Evolutionary conservation across 2,113 vertebrate genomes (phyloP), one percentile per base, ranked within the genome.

Genomic region (Ceyx melanurus): DNA sequence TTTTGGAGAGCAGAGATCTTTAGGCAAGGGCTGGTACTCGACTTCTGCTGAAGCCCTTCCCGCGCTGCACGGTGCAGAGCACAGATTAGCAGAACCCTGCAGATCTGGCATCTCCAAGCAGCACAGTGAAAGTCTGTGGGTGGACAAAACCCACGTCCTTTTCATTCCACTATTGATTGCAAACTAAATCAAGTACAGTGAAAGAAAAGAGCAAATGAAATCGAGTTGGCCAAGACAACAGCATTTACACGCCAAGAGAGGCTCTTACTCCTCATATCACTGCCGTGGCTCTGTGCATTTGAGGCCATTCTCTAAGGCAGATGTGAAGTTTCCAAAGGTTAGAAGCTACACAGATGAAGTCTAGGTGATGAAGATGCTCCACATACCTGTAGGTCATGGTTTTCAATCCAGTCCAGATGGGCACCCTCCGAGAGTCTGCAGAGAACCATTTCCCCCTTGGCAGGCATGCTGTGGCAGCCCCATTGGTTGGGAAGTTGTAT

Each of bases 151-250:
- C 29, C 61, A 45, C 2, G 3, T 76, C 66, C 45, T 93, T 85
- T 92, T 92, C 67, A 94, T 94, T 96, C 88, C 54, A 17, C 17
- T 92, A 76, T 75, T 82, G 77, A 91, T 82, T 68, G 56, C 70
- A 66, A 56, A 42, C 45, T 85, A 82, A 92, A 88, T 79, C 67
- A 79, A 89, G 80, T 46, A 40, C 42, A 51, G 29, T 3, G 28
- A 86, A 71, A 79, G 58, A 57, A 90, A 79, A 92, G 50, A 93
- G 71, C 86, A 87, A 80, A 92, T 48, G 54, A 86, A 87, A 88
- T 54, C 33, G 82, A 89, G 82, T 33, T 80, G 62, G 60, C 71
- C 82, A 82, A 91, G 84, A 61, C 70, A 92, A 64, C 48, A 88
- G 77, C 43, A 65, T 82, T 89, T 68, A 68, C 50, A 50, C 70